phyloP scores from a whole-genome alignment of 2,113 vertebrate genomes.

The Boleophthalmus pectinirostris region DNA sequence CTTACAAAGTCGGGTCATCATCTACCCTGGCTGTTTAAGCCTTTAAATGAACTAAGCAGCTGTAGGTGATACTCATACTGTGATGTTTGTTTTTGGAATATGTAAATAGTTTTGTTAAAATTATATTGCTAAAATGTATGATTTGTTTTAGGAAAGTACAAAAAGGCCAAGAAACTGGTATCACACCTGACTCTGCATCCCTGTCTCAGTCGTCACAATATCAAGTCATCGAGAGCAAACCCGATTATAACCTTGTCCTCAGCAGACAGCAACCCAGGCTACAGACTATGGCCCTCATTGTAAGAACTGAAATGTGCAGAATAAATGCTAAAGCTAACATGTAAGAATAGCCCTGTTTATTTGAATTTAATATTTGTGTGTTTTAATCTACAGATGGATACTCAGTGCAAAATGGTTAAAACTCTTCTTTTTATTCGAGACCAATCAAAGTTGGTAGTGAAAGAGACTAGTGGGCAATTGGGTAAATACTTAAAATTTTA shows the following conservation, averaged over 20 bases:
- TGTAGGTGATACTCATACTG: too few species aligned
- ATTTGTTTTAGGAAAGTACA: conserved; percentile 67
- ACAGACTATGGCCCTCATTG: conserved; percentile 68
- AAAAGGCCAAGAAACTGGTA: conserved; percentile 50
- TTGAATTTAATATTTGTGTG: not conserved
- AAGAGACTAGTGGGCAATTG: conserved; percentile 73
- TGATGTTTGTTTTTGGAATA: too few species aligned
- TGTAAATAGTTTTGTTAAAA: not conserved
- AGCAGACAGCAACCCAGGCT: conserved; percentile 62
- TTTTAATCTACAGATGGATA: conserved; percentile 68
- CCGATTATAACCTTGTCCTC: conserved; percentile 71
- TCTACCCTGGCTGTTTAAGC: too few species aligned
- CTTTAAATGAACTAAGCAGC: too few species aligned
- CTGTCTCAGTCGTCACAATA: conserved; percentile 73
- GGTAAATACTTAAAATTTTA: conserved; percentile 56
- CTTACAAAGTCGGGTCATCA: too few species aligned
- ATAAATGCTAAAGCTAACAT: not conserved
- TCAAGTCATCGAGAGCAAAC: conserved; percentile 72
- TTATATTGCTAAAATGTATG: not conserved
- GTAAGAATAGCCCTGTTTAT: not conserved
- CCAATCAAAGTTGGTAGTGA: conserved; percentile 65
- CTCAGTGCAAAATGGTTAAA: conserved; percentile 70
- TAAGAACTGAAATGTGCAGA: conserved; percentile 45
- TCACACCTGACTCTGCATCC: conserved; percentile 53
- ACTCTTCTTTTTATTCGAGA: conserved; percentile 71